A percentile compares a stretch with the other conserved stretches of the same genome.
These are phyloP conservation scores for Girardinichthys multiradiatus DNA, from an alignment of 2,113 vertebrate genomes.

Conservation along the genomic window DNA sequence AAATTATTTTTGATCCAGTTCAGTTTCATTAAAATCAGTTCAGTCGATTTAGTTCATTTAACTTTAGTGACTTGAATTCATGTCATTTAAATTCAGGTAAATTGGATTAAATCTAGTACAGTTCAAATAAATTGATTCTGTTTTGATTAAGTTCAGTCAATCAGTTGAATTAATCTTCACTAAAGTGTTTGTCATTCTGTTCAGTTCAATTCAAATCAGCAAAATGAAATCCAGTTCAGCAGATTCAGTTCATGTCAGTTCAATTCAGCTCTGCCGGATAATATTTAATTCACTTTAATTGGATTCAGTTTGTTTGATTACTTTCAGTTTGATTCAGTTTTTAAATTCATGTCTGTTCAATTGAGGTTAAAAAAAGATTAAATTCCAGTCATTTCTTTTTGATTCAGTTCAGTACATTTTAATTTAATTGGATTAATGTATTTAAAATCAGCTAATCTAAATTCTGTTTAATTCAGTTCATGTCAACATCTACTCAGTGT, in stretches of 20 bases:
- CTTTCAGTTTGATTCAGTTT: too few species aligned
- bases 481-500: not conserved
- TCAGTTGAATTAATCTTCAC: not conserved
- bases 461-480: not conserved
- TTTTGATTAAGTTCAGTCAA: not conserved
- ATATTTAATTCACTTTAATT: too few species aligned
- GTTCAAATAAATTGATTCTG: not conserved
- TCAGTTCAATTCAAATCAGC: too few species aligned
- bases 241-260: too few species aligned
- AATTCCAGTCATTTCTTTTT: not conserved
- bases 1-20: not conserved
- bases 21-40: not conserved
- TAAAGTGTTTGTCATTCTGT: too few species aligned
- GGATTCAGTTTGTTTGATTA: too few species aligned
- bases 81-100: not conserved
- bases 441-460: not conserved
- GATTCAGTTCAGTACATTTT: not conserved
- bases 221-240: too few species aligned
- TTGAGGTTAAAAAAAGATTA: too few species aligned
- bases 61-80: not conserved
- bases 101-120: too few species aligned
- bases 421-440: not conserved
- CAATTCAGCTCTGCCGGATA: too few species aligned
- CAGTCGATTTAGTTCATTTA: not conserved
- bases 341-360: too few species aligned